Evolutionary conservation across 2,888 invertebrate genomes (phyloP).

Genomic region (Cephus pulcher): DNA sequence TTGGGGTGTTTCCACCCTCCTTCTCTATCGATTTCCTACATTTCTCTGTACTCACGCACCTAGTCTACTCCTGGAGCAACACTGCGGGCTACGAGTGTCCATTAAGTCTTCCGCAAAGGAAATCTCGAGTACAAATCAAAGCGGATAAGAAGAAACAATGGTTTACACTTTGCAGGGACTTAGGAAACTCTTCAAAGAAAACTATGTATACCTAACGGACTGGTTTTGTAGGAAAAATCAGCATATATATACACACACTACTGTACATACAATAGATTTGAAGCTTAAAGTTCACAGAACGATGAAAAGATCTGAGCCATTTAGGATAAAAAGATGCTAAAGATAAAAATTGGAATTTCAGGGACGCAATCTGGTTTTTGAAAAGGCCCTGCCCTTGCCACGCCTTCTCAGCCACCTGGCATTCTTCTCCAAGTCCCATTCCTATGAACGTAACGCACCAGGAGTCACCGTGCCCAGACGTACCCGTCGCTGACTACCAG

Average conservation of each 20-base stretch:
- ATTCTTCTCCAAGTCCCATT: not conserved
- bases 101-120: not conserved
- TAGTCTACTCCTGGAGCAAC: not conserved
- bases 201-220: not conserved
- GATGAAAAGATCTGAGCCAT: not conserved
- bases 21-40: constrained; percentile 10
- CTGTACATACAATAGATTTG: not conserved
- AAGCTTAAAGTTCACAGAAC: not conserved
- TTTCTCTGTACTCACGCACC: constrained; percentile 10
- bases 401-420: constrained; percentile 3
- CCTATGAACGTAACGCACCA: not conserved
- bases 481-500: not conserved
- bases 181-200: not conserved
- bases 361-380: not conserved
- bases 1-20: constrained; percentile 31
- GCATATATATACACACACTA: too few species aligned
- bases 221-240: not conserved
- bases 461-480: not conserved
- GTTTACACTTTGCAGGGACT: not conserved
- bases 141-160: not conserved
- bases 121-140: not conserved
- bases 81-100: not conserved
- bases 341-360: not conserved
- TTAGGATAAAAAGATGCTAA: not conserved
- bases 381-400: constrained; percentile 8